Conservation (phyloP, 2,888 invertebrate species). For the Bruchidius siliquastri region DNA sequence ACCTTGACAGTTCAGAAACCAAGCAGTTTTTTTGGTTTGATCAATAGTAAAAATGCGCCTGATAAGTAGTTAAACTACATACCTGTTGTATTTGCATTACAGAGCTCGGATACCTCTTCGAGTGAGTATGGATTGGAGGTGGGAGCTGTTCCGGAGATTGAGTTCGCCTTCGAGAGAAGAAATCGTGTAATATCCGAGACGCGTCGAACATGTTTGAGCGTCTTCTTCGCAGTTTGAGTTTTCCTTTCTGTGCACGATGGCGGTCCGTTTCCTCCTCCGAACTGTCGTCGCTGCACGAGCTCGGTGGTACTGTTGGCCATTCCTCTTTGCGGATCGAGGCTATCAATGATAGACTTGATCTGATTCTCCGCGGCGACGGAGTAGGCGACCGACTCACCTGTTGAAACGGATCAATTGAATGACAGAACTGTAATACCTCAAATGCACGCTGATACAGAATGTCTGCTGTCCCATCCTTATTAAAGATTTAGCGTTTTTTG, state of each 20-base stretch:
- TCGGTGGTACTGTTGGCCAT: not conserved
- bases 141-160: not conserved
- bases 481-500: no score
- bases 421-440: no score
- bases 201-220: not conserved
- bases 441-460: no score
- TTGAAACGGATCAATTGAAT: no score
- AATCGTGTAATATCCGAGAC: not conserved
- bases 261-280: no score
- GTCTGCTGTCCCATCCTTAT: no score
- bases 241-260: no score
- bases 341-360: not conserved
- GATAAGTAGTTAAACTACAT: no score
- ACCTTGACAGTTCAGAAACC: no score
- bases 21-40: no score
- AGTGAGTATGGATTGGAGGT: not conserved
- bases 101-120: not conserved
- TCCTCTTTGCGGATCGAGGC: not conserved
- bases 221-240: no score
- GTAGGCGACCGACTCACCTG: not conserved
- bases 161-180: not conserved
- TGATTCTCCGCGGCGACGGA: not conserved
- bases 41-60: no score
- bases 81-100: not conserved
- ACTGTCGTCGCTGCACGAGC: not conserved